Evolutionary conservation across 2,113 vertebrate species (phyloP).

Genomic region (Tonatia bakeri): DNA sequence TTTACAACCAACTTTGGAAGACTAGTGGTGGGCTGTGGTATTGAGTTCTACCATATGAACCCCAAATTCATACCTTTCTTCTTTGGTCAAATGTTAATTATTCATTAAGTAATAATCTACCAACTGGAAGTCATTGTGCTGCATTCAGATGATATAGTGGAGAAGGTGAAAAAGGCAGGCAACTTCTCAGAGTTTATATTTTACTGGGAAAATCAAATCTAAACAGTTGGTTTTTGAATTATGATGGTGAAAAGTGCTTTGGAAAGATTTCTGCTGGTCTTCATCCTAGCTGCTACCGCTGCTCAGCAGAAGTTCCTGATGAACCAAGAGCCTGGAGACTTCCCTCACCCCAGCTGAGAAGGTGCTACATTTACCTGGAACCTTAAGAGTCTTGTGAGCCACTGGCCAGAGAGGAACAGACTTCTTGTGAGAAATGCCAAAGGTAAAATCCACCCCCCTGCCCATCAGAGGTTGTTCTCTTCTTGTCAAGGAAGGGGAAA

Average conservation of each 20-base stretch:
- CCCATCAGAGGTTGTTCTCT: neutral
- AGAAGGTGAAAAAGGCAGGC: neutral
- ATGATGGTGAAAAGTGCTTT: neutral
- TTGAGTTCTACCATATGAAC: neutral
- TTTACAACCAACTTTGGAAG: neutral
- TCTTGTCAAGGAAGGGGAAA: neutral
- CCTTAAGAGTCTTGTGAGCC: neutral
- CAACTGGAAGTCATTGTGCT: neutral
- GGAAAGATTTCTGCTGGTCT: neutral
- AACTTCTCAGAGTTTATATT: neutral
- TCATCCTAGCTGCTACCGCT: neutral
- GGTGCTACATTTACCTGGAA: neutral
- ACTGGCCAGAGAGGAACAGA: neutral
- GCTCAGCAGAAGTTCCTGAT: neutral
- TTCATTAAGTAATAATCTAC: neutral
- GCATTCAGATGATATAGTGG: neutral
- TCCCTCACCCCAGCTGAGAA: neutral
- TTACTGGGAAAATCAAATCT: neutral
- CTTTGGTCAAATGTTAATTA: neutral
- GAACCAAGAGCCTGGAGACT: neutral
- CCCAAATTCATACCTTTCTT: neutral
- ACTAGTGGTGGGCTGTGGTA: neutral
- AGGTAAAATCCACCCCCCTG: neutral
- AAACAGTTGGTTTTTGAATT: neutral
- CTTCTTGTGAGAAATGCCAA: neutral